A percentile compares a stretch with the other conserved stretches of the same genome.
phyloP scores from a whole-genome alignment of 92 coral and sea anemone genomes.

The Parazoanthus darwini region DNA sequence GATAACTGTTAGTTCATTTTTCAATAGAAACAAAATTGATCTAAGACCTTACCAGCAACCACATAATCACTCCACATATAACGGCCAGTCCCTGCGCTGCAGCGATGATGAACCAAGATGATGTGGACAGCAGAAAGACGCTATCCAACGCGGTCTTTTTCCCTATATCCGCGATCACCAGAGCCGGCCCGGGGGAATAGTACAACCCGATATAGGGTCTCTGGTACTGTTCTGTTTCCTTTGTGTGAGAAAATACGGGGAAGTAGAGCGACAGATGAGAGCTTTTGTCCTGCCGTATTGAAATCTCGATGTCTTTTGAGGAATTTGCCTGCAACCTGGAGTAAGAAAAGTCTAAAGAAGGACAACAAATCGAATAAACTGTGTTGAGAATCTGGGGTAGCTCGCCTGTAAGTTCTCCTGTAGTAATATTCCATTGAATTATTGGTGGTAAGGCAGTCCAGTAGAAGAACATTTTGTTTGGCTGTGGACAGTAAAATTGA shows the following conservation, averaged over 20 bases:
- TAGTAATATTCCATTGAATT: neutral
- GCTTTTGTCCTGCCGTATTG: conserved; percentile 19
- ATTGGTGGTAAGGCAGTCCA: neutral
- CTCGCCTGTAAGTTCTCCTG: neutral
- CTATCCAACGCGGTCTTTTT: neutral
- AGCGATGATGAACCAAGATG: neutral
- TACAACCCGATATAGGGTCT: conserved; percentile 19
- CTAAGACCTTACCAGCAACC: conserved; percentile 16
- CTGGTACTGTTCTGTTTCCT: conserved; percentile 7
- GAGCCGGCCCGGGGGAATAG: conserved; percentile 26
- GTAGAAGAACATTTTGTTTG: neutral
- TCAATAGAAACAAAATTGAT: neutral
- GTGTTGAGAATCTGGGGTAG: neutral
- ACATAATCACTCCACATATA: neutral
- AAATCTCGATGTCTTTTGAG: conserved; percentile 17
- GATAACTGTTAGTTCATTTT: too few relatives aligned
- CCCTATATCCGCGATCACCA: neutral
- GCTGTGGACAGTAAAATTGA: conserved; percentile 6
- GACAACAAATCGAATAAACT: conserved; percentile 6
- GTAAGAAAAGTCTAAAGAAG: neutral
- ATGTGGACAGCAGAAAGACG: neutral
- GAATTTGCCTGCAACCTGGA: neutral
- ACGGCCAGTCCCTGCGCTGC: neutral
- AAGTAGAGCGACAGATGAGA: conserved; percentile 20
- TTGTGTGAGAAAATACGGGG: conserved; percentile 15